Evolutionary conservation across 64 coral and sea anemone genomes (phyloP), one percentile per base, ranked within the genome.

Genomic region (Acropora tenuis): DNA sequence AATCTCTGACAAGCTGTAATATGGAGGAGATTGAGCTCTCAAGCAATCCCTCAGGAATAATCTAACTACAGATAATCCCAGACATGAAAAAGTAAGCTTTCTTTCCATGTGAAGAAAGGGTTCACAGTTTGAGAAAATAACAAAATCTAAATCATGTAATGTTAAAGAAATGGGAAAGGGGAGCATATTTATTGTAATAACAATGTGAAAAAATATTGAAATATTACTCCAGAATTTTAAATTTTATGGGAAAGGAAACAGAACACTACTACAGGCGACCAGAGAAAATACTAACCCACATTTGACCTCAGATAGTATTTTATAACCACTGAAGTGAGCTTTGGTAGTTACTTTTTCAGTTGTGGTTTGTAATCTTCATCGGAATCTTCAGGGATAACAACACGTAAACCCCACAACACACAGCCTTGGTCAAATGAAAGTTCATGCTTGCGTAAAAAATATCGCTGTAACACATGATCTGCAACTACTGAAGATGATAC

Each of bases 391-490:
- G 89, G 80, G 20, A 85, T 91, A 43, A 91, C 49, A 18, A 91
- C 90, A 60, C 52, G 82, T 18, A 80, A 59, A 75, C 80, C 90
- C 82, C 30, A 30, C 30, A 30, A 30, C 30, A 30, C 30, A 30
- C 30, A 30, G 30, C 30, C 30, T 30, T 30, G 30, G 30, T 30
- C 30, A 30, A 30, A 30, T 30, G 30, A 30, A 30, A 30, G 30
- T 30, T 30, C 30, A 40, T 73, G 75, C 74, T 87, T 87, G 20
- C 57, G 82, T 71, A 10, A 48, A 53, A 63, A 86, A 46, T 92
- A 92, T 65, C 81, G 82, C 69, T 86, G 72, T 20, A 92, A 72
- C 46, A 86, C 20, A 41, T 60, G 43, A 86, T 78, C 73, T 78
- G 47, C 40, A 47, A 82, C 66, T 72, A 45, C 77, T 86, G 50